These are phyloP conservation scores for Cylindroiulus punctatus DNA, from an alignment of 2,888 invertebrate genomes.

Conservation along the genomic window DNA sequence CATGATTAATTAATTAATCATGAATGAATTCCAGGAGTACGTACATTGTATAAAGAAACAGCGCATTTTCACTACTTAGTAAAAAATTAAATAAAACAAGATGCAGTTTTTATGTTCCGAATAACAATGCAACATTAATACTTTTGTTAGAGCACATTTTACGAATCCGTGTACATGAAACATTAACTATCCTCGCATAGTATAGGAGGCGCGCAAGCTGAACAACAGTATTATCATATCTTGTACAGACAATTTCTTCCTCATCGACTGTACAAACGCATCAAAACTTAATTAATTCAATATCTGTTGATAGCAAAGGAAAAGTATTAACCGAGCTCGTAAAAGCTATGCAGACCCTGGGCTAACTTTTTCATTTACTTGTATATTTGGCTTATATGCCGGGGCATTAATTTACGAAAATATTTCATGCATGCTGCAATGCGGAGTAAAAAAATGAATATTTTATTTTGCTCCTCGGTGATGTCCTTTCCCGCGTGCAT, in stretches of 20 bases:
- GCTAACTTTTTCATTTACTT: background rate
- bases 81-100: slow-evolving; percentile 17
- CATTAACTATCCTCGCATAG: background rate
- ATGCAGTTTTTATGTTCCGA: background rate
- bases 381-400: background rate
- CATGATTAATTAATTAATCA: background rate
- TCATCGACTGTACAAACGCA: background rate
- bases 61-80: background rate
- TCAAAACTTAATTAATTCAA: slow-evolving; percentile 3
- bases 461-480: background rate
- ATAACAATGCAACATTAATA: slow-evolving; percentile 17
- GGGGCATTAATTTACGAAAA: slow-evolving; percentile 11
- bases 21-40: background rate
- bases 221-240: too few relatives aligned
- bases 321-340: background rate
- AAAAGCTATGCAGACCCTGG: background rate
- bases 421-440: slow-evolving; percentile 10
- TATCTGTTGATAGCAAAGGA: background rate
- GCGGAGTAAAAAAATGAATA: background rate
- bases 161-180: too few relatives aligned
- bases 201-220: background rate
- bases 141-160: too few relatives aligned
- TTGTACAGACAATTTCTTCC: too few relatives aligned
- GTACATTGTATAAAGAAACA: background rate
- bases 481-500: background rate